These are phyloP conservation scores for Teinopalpus imperialis DNA, from an alignment of 2,888 invertebrate species.

Conservation along the genomic window DNA sequence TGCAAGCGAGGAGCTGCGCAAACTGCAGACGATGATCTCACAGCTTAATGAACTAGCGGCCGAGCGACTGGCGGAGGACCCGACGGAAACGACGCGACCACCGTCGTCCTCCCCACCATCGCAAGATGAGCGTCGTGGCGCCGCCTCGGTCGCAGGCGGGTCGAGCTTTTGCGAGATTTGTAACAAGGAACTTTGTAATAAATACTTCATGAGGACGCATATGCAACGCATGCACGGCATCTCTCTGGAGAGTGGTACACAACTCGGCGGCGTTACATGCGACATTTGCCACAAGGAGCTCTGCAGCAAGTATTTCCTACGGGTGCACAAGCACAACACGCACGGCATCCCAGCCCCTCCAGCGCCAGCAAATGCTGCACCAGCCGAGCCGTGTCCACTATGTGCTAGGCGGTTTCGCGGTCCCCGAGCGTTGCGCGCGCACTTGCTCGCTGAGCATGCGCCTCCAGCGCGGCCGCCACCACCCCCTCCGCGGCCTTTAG, in stretches of 20 bases:
- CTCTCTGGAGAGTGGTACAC: conserved; percentile 95
- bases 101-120: conserved; percentile 66
- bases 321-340: conserved; percentile 98
- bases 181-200: conserved; percentile 99
- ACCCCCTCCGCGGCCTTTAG: conserved; percentile 76
- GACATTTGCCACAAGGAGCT: conserved; percentile 99
- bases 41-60: conserved; percentile 91
- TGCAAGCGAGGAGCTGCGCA: conserved; percentile 92
- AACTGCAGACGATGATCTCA: conserved; percentile 94
- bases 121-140: conserved; percentile 74
- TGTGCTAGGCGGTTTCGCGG: conserved; percentile 94
- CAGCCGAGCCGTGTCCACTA: conserved; percentile 86
- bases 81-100: conserved; percentile 52
- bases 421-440: conserved; percentile 93
- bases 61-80: conserved; percentile 67
- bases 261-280: conserved; percentile 96
- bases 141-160: conserved; percentile 75
- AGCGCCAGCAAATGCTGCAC: conserved; percentile 75
- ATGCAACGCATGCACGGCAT: conserved; percentile 99
- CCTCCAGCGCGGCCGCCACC: conserved; percentile 73
- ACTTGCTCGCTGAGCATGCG: conserved; percentile 93
- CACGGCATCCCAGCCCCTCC: conserved; percentile 97
- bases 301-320: conserved; percentile 98
- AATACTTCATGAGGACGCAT: conserved; percentile 99
- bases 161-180: conserved; percentile 98